A percentile compares a stretch with the other conserved stretches of the same genome.
Conservation (phyloP, 2,797 vertebrate genomes). For the Microctenopoma lineatum region DNA sequence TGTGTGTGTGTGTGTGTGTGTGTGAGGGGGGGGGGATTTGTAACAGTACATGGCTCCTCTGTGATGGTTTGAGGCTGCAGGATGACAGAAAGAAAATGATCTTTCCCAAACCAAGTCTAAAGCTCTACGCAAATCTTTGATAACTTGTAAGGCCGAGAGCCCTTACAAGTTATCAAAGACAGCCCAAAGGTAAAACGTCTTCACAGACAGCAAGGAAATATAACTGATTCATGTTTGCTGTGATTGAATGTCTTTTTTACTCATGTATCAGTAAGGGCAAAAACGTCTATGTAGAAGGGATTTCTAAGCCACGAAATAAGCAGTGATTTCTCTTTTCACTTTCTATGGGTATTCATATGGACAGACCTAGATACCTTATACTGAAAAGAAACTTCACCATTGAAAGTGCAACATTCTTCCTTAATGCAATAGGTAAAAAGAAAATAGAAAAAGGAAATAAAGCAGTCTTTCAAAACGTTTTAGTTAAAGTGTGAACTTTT, state of each 20-base stretch:
- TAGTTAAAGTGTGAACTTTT: conserved; percentile 29
- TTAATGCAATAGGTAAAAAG: conserved; percentile 36
- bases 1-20: no score
- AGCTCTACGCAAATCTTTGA: conserved; percentile 56
- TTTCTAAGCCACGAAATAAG: conserved; percentile 43
- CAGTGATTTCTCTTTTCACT: conserved; percentile 17
- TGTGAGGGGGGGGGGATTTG: conserved; percentile 9
- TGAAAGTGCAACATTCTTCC: conserved; percentile 45
- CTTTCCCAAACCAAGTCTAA: conserved; percentile 54
- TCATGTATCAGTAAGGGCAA: conserved; percentile 28
- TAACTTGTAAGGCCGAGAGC: conserved; percentile 53
- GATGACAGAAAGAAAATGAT: conserved; percentile 57
- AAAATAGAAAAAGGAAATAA: conserved; percentile 36
- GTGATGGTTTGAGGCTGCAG: conserved; percentile 64
- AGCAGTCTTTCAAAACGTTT: conserved; percentile 33
- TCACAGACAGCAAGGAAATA: conserved; percentile 53
- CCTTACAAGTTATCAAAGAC: conserved; percentile 59
- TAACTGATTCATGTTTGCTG: conserved; percentile 58
- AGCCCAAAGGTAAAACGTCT: conserved; percentile 60
- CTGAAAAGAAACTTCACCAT: conserved; percentile 39
- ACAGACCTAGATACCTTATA: conserved; percentile 32
- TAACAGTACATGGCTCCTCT: conserved; percentile 38
- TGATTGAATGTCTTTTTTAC: conserved; percentile 50
- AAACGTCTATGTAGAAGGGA: conserved; percentile 24
- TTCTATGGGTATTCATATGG: conserved; percentile 19